These are phyloP conservation scores for Atta cephalotes DNA, from an alignment of 1,140 invertebrate species.

Conservation along the genomic window DNA sequence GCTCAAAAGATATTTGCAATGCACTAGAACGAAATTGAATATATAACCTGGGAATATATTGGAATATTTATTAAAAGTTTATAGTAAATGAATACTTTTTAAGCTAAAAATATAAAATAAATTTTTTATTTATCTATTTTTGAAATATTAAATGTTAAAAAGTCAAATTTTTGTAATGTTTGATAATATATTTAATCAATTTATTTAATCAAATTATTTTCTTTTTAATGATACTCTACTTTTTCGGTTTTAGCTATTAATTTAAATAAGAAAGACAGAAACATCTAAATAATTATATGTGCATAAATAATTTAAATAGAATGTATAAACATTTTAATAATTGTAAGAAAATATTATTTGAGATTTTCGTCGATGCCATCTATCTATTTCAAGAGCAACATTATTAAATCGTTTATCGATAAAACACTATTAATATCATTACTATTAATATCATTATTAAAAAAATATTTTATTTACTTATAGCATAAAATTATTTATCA, in stretches of 20 bases:
- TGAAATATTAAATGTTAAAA: slow-evolving; percentile 90
- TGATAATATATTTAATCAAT: slow-evolving; percentile 88
- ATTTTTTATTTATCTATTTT: slow-evolving; percentile 28
- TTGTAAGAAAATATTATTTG: slow-evolving; percentile 2
- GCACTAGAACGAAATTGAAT: not conserved
- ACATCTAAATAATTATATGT: not conserved
- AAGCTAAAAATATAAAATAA: slow-evolving; percentile 64
- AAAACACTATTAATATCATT: not conserved
- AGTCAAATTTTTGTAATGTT: slow-evolving; percentile 88
- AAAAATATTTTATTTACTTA: not conserved
- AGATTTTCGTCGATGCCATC: slow-evolving; percentile 10
- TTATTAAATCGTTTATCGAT: not conserved
- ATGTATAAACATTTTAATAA: slow-evolving; percentile 14
- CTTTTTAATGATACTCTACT: slow-evolving; percentile 89
- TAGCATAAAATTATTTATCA: slow-evolving; percentile 5
- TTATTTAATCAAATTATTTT: slow-evolving; percentile 87
- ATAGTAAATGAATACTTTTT: slow-evolving; percentile 21
- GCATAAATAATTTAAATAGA: not conserved
- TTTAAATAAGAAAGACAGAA: slow-evolving; percentile 81
- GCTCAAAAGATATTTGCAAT: not conserved
- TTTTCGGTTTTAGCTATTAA: slow-evolving; percentile 84
- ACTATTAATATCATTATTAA: not conserved
- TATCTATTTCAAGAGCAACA: slow-evolving; percentile 16
- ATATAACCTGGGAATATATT: slow-evolving; percentile 4
- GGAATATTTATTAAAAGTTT: not conserved